Percentiles rank a stretch among this genome's conserved stretches.
Evolutionary conservation across 1,140 invertebrate genomes (phyloP).

Genomic region (Belonocnema kinseyi): DNA sequence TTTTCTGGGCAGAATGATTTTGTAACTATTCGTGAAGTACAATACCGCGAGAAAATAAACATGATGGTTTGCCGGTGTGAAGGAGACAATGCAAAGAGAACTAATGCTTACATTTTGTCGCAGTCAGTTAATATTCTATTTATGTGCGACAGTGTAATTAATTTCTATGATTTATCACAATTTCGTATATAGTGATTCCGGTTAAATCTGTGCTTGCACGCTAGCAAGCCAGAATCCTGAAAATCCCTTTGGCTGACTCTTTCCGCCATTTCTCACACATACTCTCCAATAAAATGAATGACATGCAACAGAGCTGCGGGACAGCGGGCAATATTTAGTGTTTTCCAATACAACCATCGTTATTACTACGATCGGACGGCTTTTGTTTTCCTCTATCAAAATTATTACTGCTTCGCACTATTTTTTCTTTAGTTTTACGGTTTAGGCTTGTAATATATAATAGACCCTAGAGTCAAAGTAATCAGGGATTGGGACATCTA

Average conservation of each 20-base stretch:
- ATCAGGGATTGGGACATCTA: too few relatives aligned
- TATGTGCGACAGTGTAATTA: constrained; percentile 46
- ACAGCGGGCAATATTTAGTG: constrained; percentile 65
- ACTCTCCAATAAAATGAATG: constrained; percentile 66
- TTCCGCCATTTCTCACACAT: constrained; percentile 20
- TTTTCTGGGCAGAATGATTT: too few relatives aligned
- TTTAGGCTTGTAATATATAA: constrained; percentile 2
- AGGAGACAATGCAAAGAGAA: not conserved
- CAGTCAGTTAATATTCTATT: constrained; percentile 38
- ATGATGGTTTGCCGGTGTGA: not conserved
- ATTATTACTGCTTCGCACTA: constrained; percentile 31
- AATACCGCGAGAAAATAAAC: not conserved
- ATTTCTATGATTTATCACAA: constrained; percentile 51
- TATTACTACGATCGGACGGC: constrained; percentile 43
- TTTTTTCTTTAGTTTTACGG: constrained; percentile 10
- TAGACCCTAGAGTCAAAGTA: too few relatives aligned
- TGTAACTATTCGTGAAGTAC: too few relatives aligned
- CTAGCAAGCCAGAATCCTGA: not conserved
- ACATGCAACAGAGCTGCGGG: constrained; percentile 59
- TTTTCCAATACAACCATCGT: constrained; percentile 65
- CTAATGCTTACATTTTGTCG: not conserved
- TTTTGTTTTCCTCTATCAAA: constrained; percentile 49
- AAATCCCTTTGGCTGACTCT: not conserved
- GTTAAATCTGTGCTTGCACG: not conserved
- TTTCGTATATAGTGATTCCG: constrained; percentile 33